These are phyloP conservation scores for Gymnodraco acuticeps DNA, from an alignment of 2,797 vertebrate genomes.

Conservation along the genomic window DNA sequence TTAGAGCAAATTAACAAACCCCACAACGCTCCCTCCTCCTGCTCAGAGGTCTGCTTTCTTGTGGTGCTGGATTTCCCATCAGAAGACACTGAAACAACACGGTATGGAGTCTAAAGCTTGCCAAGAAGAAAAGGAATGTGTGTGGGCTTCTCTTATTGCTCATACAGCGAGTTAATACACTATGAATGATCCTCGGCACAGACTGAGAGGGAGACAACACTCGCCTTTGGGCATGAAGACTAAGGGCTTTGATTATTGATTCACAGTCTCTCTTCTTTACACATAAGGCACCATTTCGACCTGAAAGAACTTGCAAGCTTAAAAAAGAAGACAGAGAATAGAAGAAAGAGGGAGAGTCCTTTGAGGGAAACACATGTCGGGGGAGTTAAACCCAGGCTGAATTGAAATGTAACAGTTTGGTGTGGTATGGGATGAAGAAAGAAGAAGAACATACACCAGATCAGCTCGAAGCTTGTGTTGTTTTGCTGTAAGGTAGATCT, in stretches of 20 bases:
- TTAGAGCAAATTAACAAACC: slow-evolving; percentile 70
- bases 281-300: slow-evolving; percentile 74
- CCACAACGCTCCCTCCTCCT: slow-evolving; percentile 51
- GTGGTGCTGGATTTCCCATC: slow-evolving; percentile 54
- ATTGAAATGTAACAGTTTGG: slow-evolving; percentile 63
- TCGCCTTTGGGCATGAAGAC: slow-evolving; percentile 77
- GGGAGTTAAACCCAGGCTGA: slow-evolving; percentile 66
- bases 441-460: slow-evolving; percentile 41
- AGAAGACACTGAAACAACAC: slow-evolving; percentile 59
- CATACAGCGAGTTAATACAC: slow-evolving; percentile 70
- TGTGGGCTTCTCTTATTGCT: slow-evolving; percentile 53
- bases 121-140: slow-evolving; percentile 52
- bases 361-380: slow-evolving; percentile 55
- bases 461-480: slow-evolving; percentile 40
- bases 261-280: slow-evolving; percentile 77
- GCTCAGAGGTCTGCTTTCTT: slow-evolving; percentile 54
- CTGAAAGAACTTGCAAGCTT: slow-evolving; percentile 71
- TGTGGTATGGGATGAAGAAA: slow-evolving; percentile 30
- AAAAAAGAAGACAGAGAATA: slow-evolving; percentile 72
- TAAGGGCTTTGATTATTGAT: slow-evolving; percentile 84
- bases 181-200: slow-evolving; percentile 72
- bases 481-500: slow-evolving; percentile 24
- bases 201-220: slow-evolving; percentile 64
- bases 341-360: slow-evolving; percentile 67
- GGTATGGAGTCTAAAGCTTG: slow-evolving; percentile 58